Conservation (phyloP, 2,888 invertebrate genomes). For the Boloria euphrosyne region DNA sequence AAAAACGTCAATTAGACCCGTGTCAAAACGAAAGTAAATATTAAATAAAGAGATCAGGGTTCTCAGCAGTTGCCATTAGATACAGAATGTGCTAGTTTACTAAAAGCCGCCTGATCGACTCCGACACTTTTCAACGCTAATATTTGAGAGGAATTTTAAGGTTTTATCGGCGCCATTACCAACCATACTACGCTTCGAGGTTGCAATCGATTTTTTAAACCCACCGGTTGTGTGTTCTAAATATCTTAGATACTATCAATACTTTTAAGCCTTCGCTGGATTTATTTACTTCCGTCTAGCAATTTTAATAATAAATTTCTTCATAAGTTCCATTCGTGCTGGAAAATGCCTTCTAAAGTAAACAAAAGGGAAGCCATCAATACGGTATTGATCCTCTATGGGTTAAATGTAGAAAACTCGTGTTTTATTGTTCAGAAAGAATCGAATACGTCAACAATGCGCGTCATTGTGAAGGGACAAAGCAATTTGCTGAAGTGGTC, state of each 20-base stretch:
- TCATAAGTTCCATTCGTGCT: not conserved
- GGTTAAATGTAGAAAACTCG: constrained; percentile 35
- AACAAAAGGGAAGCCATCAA: constrained; percentile 18
- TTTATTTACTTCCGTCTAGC: too few relatives aligned
- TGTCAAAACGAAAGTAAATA: constrained; percentile 36
- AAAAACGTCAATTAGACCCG: constrained; percentile 38
- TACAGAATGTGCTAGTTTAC: constrained; percentile 35
- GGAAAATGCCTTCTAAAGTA: constrained; percentile 12
- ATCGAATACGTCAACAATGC: constrained; percentile 42
- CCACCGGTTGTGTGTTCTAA: constrained; percentile 7
- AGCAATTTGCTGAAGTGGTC: constrained; percentile 48
- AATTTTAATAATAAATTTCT: too few relatives aligned
- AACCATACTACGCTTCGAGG: constrained; percentile 23
- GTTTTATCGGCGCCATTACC: constrained; percentile 46
- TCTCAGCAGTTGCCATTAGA: constrained; percentile 28
- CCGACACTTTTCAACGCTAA: constrained; percentile 53
- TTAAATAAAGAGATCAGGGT: constrained; percentile 31
- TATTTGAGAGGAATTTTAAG: constrained; percentile 50
- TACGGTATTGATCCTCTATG: constrained; percentile 35
- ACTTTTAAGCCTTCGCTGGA: constrained; percentile 2
- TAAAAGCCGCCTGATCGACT: constrained; percentile 49
- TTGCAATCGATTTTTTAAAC: constrained; percentile 17
- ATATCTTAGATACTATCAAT: constrained; percentile 13
- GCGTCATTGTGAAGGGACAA: constrained; percentile 46
- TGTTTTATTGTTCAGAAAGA: constrained; percentile 43